Evolutionary conservation across 1,140 invertebrate genomes (phyloP).

Genomic region (Tetragnatha versicolor): DNA sequence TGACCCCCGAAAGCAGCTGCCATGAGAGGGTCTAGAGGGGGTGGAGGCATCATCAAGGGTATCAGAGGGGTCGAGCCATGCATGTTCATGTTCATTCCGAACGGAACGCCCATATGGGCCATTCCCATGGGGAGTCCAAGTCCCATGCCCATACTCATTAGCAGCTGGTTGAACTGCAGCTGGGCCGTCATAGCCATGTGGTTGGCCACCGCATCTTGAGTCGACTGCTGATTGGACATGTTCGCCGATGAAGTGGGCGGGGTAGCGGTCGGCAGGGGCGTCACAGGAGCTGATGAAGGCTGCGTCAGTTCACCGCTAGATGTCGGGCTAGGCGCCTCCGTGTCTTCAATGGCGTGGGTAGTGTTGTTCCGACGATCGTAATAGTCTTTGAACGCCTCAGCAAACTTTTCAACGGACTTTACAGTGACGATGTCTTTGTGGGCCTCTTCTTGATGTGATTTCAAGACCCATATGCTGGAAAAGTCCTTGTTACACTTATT

Average conservation of each 20-base stretch:
- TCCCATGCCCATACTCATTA: constrained; percentile 76
- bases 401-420: constrained; percentile 88
- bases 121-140: constrained; percentile 74
- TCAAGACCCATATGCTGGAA: constrained; percentile 93
- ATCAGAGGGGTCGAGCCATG: constrained; percentile 86
- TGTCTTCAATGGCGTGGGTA: constrained; percentile 32
- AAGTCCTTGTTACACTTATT: constrained; percentile 91
- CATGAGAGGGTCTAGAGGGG: constrained; percentile 63
- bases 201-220: constrained; percentile 80
- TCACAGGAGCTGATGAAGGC: constrained; percentile 39
- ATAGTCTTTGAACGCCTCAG: constrained; percentile 85
- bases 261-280: constrained; percentile 45
- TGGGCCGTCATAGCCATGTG: constrained; percentile 76
- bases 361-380: constrained; percentile 78
- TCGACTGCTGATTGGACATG: constrained; percentile 69
- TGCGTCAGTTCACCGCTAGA: constrained; percentile 36
- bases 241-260: constrained; percentile 48
- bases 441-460: constrained; percentile 94
- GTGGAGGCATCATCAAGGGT: constrained; percentile 84
- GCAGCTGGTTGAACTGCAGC: constrained; percentile 79
- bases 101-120: constrained; percentile 72
- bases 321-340: constrained; percentile 43
- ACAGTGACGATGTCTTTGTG: constrained; percentile 89
- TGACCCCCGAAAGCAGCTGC: constrained; percentile 58
- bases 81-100: constrained; percentile 85